A percentile compares a stretch with the other conserved stretches of the same genome.
phyloP scores from a whole-genome alignment of 2,797 vertebrate species.

The Choloepus didactylus region DNA sequence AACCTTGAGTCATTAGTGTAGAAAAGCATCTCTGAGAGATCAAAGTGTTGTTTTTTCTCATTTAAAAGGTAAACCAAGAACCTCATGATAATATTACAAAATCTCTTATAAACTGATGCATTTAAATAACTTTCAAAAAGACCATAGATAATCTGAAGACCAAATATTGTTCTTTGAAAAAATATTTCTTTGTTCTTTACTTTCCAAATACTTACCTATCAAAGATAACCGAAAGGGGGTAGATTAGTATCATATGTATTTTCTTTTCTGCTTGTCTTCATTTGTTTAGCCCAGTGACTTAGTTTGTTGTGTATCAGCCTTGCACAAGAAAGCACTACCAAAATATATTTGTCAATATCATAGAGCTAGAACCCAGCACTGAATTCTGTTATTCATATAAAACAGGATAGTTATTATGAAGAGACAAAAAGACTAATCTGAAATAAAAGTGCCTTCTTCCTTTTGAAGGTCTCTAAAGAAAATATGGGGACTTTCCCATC shows the following conservation, averaged over 20 bases:
- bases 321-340: neutral
- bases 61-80: neutral
- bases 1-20: neutral
- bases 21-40: neutral
- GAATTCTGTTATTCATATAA: neutral
- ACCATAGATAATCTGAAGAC: neutral
- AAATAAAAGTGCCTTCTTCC: neutral
- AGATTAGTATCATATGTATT: neutral
- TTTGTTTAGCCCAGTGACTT: neutral
- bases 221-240: neutral
- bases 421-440: neutral
- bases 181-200: neutral
- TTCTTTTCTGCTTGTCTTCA: neutral
- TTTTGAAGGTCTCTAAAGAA: neutral
- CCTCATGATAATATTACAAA: neutral
- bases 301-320: neutral
- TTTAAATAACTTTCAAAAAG: conserved; percentile 25
- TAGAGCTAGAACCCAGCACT: neutral
- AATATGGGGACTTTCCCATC: neutral
- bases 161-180: conserved; percentile 2
- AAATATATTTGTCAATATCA: neutral
- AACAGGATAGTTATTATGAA: neutral
- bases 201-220: neutral
- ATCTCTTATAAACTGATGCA: neutral
- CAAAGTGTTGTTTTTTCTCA: neutral